A percentile compares a stretch with the other conserved stretches of the same genome.
Evolutionary conservation across 2,888 invertebrate genomes (phyloP).

Genomic region (Panopea generosa): DNA sequence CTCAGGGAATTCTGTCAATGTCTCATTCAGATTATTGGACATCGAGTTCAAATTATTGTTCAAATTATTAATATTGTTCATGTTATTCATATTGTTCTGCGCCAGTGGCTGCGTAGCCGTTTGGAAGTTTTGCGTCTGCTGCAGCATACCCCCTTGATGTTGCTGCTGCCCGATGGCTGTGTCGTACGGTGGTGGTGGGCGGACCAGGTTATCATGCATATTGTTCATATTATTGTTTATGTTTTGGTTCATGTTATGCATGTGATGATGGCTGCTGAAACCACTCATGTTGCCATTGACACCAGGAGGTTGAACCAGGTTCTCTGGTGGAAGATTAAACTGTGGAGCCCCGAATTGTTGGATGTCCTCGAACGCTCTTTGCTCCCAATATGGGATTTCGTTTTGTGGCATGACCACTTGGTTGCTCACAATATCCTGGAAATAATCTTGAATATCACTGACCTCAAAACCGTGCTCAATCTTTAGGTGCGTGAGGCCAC

Average conservation of each 20-base stretch:
- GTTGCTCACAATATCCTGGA: slow-evolving; percentile 77
- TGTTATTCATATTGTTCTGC: slow-evolving; percentile 61
- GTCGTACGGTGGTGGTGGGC: slow-evolving; percentile 81
- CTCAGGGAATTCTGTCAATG: slow-evolving; percentile 41
- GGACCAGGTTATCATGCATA: slow-evolving; percentile 45
- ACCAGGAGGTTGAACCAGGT: slow-evolving; percentile 61
- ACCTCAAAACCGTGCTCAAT: slow-evolving; percentile 70
- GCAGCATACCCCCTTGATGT: slow-evolving; percentile 19
- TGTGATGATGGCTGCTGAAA: slow-evolving; percentile 36
- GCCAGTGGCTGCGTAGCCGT: slow-evolving; percentile 64
- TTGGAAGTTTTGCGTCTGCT: slow-evolving; percentile 61
- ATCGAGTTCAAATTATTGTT: slow-evolving; percentile 66
- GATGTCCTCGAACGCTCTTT: slow-evolving; percentile 69
- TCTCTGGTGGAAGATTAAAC: slow-evolving; percentile 58
- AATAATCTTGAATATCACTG: slow-evolving; percentile 70
- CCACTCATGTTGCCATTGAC: slow-evolving; percentile 54
- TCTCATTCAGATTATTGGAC: slow-evolving; percentile 57
- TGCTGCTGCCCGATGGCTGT: slow-evolving; percentile 71
- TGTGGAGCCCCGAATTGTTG: slow-evolving; percentile 61
- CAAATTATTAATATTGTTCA: slow-evolving; percentile 67
- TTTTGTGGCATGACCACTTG: slow-evolving; percentile 79
- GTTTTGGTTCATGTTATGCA: slow-evolving; percentile 40
- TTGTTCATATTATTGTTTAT: slow-evolving; percentile 38
- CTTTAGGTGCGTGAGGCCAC: slow-evolving; percentile 68
- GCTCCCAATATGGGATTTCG: slow-evolving; percentile 78